Evolutionary conservation across 2,888 invertebrate genomes (phyloP).

Genomic region (Pammene aurita): DNA sequence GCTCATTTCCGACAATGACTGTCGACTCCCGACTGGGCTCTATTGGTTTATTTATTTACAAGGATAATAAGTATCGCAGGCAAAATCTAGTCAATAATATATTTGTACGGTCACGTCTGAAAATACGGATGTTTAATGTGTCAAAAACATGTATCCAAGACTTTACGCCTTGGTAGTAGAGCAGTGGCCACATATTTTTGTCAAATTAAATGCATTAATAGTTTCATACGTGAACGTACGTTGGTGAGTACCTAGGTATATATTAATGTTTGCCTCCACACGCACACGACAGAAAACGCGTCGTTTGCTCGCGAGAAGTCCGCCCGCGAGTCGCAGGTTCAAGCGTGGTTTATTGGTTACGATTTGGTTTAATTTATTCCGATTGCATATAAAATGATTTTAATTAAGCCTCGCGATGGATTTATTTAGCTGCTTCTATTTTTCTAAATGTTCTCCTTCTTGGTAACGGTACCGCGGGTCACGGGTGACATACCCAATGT

Average conservation of each 20-base stretch:
- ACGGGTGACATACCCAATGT: constrained; percentile 45
- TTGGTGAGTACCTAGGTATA: background rate
- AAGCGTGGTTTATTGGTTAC: constrained; percentile 69
- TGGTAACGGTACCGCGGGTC: constrained; percentile 58
- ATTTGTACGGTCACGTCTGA: no score
- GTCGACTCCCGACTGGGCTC: no score
- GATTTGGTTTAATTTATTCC: constrained; percentile 71
- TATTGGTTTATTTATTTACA: background rate
- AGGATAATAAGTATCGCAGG: no score
- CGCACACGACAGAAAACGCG: constrained; percentile 10
- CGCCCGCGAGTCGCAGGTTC: constrained; percentile 55
- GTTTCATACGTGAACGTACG: background rate
- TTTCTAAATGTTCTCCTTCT: constrained; percentile 47
- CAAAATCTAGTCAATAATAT: no score
- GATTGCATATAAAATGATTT: constrained; percentile 76
- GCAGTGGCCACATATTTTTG: no score
- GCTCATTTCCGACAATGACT: no score
- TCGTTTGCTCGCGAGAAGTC: constrained; percentile 40
- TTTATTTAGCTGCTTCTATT: constrained; percentile 57
- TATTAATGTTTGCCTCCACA: background rate
- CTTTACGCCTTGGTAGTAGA: no score
- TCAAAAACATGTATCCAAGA: no score
- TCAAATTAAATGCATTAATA: no score
- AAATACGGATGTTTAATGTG: no score
- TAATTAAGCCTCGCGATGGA: constrained; percentile 70